Evolutionary conservation across 2,797 vertebrate genomes (phyloP), one percentile per base, ranked within the genome.

Genomic region (Myotis vivesi): DNA sequence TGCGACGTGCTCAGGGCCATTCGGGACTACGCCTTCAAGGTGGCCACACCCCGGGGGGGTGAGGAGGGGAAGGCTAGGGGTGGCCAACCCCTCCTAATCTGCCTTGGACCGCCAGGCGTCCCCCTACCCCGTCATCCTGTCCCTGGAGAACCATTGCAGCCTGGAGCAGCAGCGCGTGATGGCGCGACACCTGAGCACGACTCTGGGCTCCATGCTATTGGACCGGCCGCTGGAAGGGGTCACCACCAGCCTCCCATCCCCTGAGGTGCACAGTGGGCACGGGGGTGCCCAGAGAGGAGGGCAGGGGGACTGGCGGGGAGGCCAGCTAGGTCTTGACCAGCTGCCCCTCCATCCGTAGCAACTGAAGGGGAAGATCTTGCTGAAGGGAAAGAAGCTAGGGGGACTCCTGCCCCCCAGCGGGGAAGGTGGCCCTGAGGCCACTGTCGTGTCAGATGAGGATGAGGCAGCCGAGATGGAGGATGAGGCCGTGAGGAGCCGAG

Each of bases 101-200:
- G 25, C 55, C 73, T 19, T 53, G 92, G 94, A 44, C 64, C 91
- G 62, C 20, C 97, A 99, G 99, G 98, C 98, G 0, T 99, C 99
- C 0, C 98, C 98, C 1, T 99, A 99, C 97, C 99, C 99, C 0
- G 99, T 99, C 82, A 99, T 99, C 97, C 98, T 99, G 94, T 99
- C 99, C 79, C 97, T 99, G 98, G 99, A 99, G 98, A 99, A 99
- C 95, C 99, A 99, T 98, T 99, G 99, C 98, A 98, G 97, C 0
- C 66, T 99, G 8, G 99, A 99, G 1, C 99, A 99, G 94, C 99
- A 99, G 98, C 99, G 98, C 23, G 97, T 99, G 90, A 99, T 99
- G 99, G 99, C 99, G 41, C 96, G 98, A 7, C 97, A 99, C 95
- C 81, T 99, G 98, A 98, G 92, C 3, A 95, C 97, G 17, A 99